Conservation (phyloP, 1,140 invertebrate genomes). For the Drosophila melanogaster region Release_6_plus_ISO1_MT NT_033777.3:11677501-11678000, state of each 20-base stretch:
- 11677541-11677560: slow-evolving; percentile 56
- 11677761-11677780: slow-evolving; percentile 54
- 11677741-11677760: slow-evolving; percentile 65
- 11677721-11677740: slow-evolving; percentile 64
- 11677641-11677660: slow-evolving; percentile 64
- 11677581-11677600: slow-evolving; percentile 59
- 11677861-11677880: slow-evolving; percentile 2
- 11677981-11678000: slow-evolving; percentile 74
- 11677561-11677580: slow-evolving; percentile 51
- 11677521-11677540: slow-evolving; percentile 17
- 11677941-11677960: slow-evolving; percentile 57
- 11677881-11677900: slow-evolving; percentile 65
- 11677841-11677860: background rate
- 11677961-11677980: slow-evolving; percentile 60
- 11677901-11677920: slow-evolving; percentile 62
- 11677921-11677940: slow-evolving; percentile 68
- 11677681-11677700: slow-evolving; percentile 39
- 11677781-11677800: slow-evolving; percentile 55
- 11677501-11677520: slow-evolving; percentile 62
- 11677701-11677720: slow-evolving; percentile 58
- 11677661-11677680: slow-evolving; percentile 35
- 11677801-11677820: slow-evolving; percentile 32
- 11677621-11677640: slow-evolving; percentile 71
- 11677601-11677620: slow-evolving; percentile 70
- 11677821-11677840: background rate